These are phyloP conservation scores for Oncorhynchus kisutch DNA, from an alignment of 2,113 vertebrate genomes.

Conservation along the genomic window DNA sequence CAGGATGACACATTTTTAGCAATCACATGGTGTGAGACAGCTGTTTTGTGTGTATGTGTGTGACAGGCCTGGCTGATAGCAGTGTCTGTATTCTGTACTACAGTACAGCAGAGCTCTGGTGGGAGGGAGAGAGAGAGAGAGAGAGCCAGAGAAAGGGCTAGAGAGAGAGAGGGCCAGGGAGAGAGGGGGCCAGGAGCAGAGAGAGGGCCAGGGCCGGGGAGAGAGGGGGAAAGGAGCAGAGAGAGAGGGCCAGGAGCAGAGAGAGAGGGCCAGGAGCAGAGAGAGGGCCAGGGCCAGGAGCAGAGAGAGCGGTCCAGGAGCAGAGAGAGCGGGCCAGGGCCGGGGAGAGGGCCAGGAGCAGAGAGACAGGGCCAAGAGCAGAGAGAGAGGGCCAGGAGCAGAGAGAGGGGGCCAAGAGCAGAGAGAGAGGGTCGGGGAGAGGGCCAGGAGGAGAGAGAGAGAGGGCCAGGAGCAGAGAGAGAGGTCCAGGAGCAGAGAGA, in stretches of 20 bases:
- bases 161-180: not conserved
- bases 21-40: not conserved
- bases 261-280: not conserved
- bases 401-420: too few relatives aligned
- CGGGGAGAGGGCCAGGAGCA: not conserved
- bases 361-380: not conserved
- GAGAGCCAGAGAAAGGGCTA: slow-evolving; percentile 66
- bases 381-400: too few relatives aligned
- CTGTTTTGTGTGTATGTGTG: not conserved
- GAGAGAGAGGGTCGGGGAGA: too few relatives aligned
- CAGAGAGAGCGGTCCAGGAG: too few relatives aligned
- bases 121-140: not conserved
- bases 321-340: not conserved
- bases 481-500: too few relatives aligned
- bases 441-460: too few relatives aligned
- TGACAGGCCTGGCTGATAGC: not conserved
- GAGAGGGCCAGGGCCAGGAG: too few relatives aligned
- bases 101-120: not conserved
- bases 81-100: slow-evolving; percentile 5
- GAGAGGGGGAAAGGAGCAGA: slow-evolving; percentile 38
- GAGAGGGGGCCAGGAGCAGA: not conserved
- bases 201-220: too few relatives aligned
- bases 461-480: too few relatives aligned
- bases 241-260: slow-evolving; percentile 39
- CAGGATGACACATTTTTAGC: too few relatives aligned